These are phyloP conservation scores for Lissocephala sabroskyi DNA, from an alignment of 2,888 invertebrate species.

Conservation along the genomic window DNA sequence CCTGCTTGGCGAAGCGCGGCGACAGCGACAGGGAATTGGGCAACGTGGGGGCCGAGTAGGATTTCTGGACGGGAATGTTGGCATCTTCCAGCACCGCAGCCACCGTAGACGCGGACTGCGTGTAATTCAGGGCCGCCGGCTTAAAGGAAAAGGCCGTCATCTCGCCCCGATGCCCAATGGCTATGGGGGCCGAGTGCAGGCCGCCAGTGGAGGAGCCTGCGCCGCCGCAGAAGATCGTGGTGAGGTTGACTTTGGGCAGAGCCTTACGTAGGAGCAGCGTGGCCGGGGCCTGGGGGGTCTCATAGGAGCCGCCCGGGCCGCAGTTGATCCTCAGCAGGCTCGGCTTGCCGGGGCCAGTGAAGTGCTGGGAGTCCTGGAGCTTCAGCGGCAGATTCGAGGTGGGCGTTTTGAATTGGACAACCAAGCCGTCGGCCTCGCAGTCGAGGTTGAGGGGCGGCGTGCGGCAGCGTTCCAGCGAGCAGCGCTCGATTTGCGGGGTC, in stretches of 20 bases:
- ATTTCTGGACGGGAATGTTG: constrained; percentile 69
- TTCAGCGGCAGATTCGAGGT: constrained; percentile 42
- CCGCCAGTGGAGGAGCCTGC: constrained; percentile 16
- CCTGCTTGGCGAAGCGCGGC: constrained; percentile 71
- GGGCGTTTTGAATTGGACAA: constrained; percentile 65
- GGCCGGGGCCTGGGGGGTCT: constrained; percentile 38
- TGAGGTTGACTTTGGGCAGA: constrained; percentile 70
- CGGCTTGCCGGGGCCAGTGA: constrained; percentile 19
- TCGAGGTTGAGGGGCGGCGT: constrained; percentile 34
- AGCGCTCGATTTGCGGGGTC: constrained; percentile 58
- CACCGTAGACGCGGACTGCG: constrained; percentile 23
- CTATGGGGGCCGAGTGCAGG: constrained; percentile 46
- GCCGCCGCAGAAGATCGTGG: constrained; percentile 67
- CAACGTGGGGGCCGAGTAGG: constrained; percentile 71
- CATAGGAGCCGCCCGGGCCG: constrained; percentile 11
- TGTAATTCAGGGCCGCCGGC: constrained; percentile 27
- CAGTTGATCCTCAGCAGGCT: constrained; percentile 46
- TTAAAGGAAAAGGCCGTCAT: constrained; percentile 44
- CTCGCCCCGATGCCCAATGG: constrained; percentile 24
- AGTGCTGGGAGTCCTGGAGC: constrained; percentile 27
- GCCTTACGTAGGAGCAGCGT: constrained; percentile 53
- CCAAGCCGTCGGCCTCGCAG: constrained; percentile 19
- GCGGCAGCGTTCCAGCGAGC: constrained; percentile 37
- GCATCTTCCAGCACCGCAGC: constrained; percentile 16
- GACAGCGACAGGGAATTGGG: constrained; percentile 71